Percentiles rank a stretch among this genome's conserved stretches.
phyloP scores from a whole-genome alignment of 2,888 invertebrate genomes.

The Melanophora roralis region DNA sequence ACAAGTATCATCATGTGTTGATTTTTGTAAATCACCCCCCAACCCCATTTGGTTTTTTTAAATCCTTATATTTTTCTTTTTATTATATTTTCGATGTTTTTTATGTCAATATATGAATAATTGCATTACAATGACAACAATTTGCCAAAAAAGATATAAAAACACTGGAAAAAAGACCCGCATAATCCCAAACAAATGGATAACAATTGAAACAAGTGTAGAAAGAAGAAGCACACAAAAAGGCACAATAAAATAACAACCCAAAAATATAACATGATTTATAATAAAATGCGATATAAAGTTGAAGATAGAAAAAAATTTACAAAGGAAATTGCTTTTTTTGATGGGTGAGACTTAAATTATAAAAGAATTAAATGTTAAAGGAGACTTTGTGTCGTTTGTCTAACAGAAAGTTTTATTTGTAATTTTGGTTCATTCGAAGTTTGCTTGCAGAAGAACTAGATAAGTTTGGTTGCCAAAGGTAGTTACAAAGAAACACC shows the following conservation, averaged over 20 bases:
- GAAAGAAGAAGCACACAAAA: slow-evolving; percentile 1
- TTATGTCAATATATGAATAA: slow-evolving; percentile 58
- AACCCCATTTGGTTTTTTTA: neutral
- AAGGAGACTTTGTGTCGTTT: neutral
- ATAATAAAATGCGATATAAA: slow-evolving; percentile 47
- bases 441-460: no score
- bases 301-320: slow-evolving; percentile 44
- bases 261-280: slow-evolving; percentile 54
- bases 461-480: no score
- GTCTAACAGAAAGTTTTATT: no score
- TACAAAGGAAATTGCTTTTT: slow-evolving; percentile 37
- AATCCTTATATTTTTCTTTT: slow-evolving; percentile 9
- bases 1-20: slow-evolving; percentile 60
- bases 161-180: slow-evolving; percentile 39
- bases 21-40: neutral
- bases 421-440: no score
- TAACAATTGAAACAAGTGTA: slow-evolving; percentile 34
- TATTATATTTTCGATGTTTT: slow-evolving; percentile 12
- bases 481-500: no score
- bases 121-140: slow-evolving; percentile 58
- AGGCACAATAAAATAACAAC: slow-evolving; percentile 45
- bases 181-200: slow-evolving; percentile 59
- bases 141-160: slow-evolving; percentile 40
- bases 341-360: neutral
- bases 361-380: slow-evolving; percentile 20